These are phyloP conservation scores for Chionomys nivalis DNA, from an alignment of 2,113 vertebrate species.

Conservation along the genomic window DNA sequence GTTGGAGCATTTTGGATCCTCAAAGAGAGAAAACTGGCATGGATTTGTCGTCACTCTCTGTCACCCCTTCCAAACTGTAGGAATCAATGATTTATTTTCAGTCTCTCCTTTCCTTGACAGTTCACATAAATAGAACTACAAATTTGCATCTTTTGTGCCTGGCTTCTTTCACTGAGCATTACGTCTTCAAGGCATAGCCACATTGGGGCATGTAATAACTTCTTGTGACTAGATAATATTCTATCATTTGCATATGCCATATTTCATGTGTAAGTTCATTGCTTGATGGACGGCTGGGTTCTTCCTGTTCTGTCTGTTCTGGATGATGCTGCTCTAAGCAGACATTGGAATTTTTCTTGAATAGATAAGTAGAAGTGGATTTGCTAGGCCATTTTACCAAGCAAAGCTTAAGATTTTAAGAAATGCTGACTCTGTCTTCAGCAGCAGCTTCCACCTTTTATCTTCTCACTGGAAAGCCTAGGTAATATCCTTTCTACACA, in stretches of 20 bases:
- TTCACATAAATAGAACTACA: neutral
- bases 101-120: neutral
- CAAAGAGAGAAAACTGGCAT: neutral
- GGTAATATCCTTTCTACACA: neutral
- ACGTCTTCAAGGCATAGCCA: neutral
- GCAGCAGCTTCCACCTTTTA: neutral
- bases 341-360: neutral
- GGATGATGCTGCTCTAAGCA: neutral
- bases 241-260: neutral
- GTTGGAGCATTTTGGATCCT: neutral
- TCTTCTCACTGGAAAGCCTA: neutral
- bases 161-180: neutral
- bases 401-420: neutral
- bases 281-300: neutral
- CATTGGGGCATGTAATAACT: neutral
- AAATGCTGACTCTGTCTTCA: neutral
- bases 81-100: neutral
- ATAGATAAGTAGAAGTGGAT: neutral
- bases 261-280: neutral
- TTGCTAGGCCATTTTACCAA: neutral
- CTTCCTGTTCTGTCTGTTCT: neutral
- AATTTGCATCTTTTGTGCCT: neutral
- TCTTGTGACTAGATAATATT: neutral
- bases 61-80: neutral
- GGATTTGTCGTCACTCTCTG: neutral